These are phyloP conservation scores for Cynodonichthys magdalenae DNA, from an alignment of 2,797 vertebrate genomes.

Conservation along the genomic window DNA sequence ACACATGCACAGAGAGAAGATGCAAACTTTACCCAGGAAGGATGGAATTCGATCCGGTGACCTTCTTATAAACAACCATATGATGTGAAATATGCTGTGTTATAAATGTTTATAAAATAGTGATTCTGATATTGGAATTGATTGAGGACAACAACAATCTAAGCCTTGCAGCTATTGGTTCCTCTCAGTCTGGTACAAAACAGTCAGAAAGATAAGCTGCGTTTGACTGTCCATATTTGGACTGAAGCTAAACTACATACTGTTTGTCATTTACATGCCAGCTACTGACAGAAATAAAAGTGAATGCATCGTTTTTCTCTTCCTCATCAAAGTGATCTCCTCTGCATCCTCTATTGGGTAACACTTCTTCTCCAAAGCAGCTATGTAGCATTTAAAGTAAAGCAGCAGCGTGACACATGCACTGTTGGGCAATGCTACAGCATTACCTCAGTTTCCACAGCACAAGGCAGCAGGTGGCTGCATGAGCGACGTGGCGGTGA, in stretches of 20 bases:
- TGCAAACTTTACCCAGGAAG: too few species aligned
- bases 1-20: too few species aligned
- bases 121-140: too few species aligned
- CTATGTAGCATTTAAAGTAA: slow-evolving; percentile 19
- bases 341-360: slow-evolving; percentile 2
- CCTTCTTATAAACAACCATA: too few species aligned
- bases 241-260: too few species aligned
- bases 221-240: not conserved
- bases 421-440: slow-evolving; percentile 49
- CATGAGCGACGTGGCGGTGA: slow-evolving; percentile 25
- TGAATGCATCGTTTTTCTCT: not conserved
- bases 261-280: not conserved
- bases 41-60: too few species aligned
- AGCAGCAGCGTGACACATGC: slow-evolving; percentile 7
- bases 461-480: slow-evolving; percentile 62
- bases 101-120: too few species aligned
- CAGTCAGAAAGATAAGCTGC: not conserved
- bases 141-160: too few species aligned
- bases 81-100: too few species aligned
- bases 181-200: too few species aligned
- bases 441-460: slow-evolving; percentile 55
- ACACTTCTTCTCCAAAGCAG: not conserved
- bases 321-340: not conserved
- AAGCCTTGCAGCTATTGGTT: too few species aligned
- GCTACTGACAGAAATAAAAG: not conserved